A percentile compares a stretch with the other conserved stretches of the same genome.
Evolutionary conservation across 2,797 vertebrate species (phyloP).

Genomic region (Knipowitschia caucasica): DNA sequence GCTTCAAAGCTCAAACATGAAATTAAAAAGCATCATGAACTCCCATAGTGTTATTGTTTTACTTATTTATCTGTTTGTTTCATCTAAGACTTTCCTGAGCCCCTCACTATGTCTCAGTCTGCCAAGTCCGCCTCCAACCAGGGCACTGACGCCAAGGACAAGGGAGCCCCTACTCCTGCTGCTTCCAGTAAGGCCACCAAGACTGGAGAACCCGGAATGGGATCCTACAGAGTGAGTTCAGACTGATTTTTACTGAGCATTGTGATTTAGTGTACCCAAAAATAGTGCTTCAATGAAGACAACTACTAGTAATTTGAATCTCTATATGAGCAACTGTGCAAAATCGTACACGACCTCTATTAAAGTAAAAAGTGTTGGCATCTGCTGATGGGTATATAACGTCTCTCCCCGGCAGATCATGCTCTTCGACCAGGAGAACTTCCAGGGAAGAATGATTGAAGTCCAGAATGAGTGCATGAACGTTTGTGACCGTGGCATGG

Average conservation of each 20-base stretch:
- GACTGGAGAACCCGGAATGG: slow-evolving; percentile 78
- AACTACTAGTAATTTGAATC: background rate
- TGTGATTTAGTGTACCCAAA: background rate
- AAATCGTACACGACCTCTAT: no score
- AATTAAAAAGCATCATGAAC: slow-evolving; percentile 8
- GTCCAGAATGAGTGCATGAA: slow-evolving; percentile 88
- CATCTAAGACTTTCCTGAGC: slow-evolving; percentile 64
- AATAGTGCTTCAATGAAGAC: background rate
- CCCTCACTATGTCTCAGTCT: slow-evolving; percentile 87
- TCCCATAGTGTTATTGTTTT: slow-evolving; percentile 11
- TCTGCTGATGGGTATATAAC: background rate
- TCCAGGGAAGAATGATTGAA: slow-evolving; percentile 90
- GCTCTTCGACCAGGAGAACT: slow-evolving; percentile 94
- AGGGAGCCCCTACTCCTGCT: slow-evolving; percentile 75
- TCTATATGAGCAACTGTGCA: no score
- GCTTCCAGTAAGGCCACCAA: slow-evolving; percentile 79
- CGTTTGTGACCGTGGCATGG: slow-evolving; percentile 86
- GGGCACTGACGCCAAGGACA: slow-evolving; percentile 84
- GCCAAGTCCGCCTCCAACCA: slow-evolving; percentile 81
- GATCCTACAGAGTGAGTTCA: slow-evolving; percentile 85
- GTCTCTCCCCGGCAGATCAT: slow-evolving; percentile 73
- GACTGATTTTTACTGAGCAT: background rate
- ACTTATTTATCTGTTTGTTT: slow-evolving; percentile 26
- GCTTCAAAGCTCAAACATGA: slow-evolving; percentile 24
- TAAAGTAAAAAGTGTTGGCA: background rate